These are phyloP conservation scores for Cosmia trapezina DNA, from an alignment of 2,888 invertebrate species.

Conservation along the genomic window DNA sequence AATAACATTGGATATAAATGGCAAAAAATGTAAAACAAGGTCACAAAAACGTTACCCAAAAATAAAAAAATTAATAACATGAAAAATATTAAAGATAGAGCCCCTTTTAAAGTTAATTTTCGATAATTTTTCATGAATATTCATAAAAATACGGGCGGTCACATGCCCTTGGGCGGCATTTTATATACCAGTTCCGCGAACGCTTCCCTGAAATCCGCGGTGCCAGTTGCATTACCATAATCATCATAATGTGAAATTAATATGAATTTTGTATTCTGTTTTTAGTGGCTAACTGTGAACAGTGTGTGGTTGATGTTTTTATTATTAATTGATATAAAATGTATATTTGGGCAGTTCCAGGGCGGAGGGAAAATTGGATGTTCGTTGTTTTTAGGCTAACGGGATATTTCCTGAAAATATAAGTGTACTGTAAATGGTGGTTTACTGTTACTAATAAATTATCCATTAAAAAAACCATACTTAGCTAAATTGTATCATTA, in stretches of 20 bases:
- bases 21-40: too few species aligned
- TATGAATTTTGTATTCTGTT: slow-evolving; percentile 15
- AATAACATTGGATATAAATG: too few species aligned
- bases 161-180: too few species aligned
- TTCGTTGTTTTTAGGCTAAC: not conserved
- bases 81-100: too few species aligned
- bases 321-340: slow-evolving; percentile 19
- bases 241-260: slow-evolving; percentile 19
- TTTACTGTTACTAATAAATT: too few species aligned
- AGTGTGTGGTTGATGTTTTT: not conserved
- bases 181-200: not conserved
- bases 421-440: not conserved
- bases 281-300: not conserved
- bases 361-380: not conserved
- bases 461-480: not conserved
- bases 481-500: not conserved
- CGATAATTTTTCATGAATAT: too few species aligned
- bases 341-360: not conserved
- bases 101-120: too few species aligned
- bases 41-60: too few species aligned
- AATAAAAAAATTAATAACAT: too few species aligned
- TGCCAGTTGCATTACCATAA: slow-evolving; percentile 10
- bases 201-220: slow-evolving; percentile 6
- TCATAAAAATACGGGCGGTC: too few species aligned
- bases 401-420: not conserved